A percentile compares a stretch with the other conserved stretches of the same genome.
Conservation (phyloP, 2,113 vertebrate genomes). For the Alligator sinensis region DNA sequence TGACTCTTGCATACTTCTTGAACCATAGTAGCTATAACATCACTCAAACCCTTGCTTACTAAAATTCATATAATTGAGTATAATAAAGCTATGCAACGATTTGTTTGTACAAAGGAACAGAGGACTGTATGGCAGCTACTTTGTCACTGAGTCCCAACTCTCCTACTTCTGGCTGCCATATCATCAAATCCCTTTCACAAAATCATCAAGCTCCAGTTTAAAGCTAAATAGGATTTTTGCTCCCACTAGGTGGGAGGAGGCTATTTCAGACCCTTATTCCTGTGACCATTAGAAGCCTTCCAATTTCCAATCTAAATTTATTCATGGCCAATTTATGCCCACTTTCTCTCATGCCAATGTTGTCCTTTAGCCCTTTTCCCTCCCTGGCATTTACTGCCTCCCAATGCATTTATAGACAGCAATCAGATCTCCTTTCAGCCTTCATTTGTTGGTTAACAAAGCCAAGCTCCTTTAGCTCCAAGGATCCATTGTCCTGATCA, state of each 20-base stretch:
- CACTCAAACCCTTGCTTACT: not conserved
- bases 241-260: not conserved
- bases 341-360: not conserved
- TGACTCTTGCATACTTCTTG: too few species aligned
- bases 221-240: not conserved
- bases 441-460: not conserved
- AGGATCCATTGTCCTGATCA: not conserved
- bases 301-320: not conserved
- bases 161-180: not conserved
- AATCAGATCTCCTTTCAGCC: not conserved
- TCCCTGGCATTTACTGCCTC: slow-evolving; percentile 38
- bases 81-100: not conserved
- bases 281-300: not conserved
- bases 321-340: not conserved
- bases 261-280: not conserved
- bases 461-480: not conserved
- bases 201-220: not conserved
- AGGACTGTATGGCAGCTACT: rapidly evolving
- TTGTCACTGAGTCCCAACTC: not conserved
- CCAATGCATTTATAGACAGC: slow-evolving; percentile 41
- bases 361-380: slow-evolving; percentile 7
- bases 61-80: not conserved
- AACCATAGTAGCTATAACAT: not conserved
- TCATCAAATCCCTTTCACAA: not conserved
- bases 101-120: not conserved